These are phyloP conservation scores for Vimba vimba DNA, from an alignment of 2,113 vertebrate genomes.

Conservation along the genomic window DNA sequence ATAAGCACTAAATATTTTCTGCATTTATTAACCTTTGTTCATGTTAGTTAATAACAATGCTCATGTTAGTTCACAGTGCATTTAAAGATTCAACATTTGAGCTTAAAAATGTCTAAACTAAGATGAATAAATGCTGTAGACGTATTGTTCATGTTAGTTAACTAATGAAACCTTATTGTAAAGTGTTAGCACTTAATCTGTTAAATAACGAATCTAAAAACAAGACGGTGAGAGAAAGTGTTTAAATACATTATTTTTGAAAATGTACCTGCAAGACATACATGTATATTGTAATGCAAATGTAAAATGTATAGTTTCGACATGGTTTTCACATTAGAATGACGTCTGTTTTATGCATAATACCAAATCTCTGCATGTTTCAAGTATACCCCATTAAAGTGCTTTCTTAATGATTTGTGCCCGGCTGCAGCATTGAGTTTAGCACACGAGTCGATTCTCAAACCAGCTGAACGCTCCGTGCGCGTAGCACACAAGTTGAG, in stretches of 20 bases:
- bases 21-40: too few species aligned
- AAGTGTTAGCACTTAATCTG: background rate
- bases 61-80: too few species aligned
- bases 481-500: background rate
- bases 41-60: too few species aligned
- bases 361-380: conserved; percentile 42
- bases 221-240: background rate
- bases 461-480: background rate
- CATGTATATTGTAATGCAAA: too few species aligned
- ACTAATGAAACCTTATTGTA: too few species aligned
- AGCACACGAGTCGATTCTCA: background rate
- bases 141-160: too few species aligned
- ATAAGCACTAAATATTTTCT: too few species aligned
- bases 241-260: background rate
- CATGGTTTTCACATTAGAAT: background rate
- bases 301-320: background rate
- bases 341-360: conserved; percentile 23
- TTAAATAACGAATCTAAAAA: background rate
- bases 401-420: background rate
- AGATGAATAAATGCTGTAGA: too few species aligned
- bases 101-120: too few species aligned
- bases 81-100: too few species aligned
- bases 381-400: conserved; percentile 43
- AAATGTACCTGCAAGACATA: background rate
- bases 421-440: background rate